Conservation (phyloP, 2,888 invertebrate genomes). For the Torymus aiolomorphi region DNA sequence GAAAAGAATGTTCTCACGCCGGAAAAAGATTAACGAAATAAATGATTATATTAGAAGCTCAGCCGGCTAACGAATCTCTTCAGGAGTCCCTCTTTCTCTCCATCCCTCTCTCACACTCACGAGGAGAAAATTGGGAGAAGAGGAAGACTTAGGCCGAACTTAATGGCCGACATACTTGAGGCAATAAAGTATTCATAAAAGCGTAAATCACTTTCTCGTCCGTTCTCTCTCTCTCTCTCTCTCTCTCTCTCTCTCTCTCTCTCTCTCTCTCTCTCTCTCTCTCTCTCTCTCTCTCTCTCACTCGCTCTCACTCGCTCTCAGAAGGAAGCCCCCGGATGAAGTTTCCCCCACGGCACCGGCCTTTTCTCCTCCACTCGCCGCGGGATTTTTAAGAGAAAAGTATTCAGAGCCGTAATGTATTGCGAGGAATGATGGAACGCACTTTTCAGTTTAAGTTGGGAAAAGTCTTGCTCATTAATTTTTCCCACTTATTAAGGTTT, state of each 20-base stretch:
- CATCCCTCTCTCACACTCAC: too few species aligned
- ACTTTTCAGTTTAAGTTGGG: not conserved
- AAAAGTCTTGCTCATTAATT: conserved; percentile 1
- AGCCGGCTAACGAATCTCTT: too few species aligned
- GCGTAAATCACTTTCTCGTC: conserved; percentile 18
- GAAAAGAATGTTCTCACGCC: too few species aligned
- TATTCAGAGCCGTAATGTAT: not conserved
- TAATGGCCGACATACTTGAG: not conserved
- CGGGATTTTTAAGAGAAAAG: conserved; percentile 11
- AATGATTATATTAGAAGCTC: too few species aligned
- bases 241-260: too few species aligned
- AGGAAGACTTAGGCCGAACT: not conserved
- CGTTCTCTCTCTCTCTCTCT: not conserved
- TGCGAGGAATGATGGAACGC: not conserved
- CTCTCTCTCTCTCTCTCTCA: not conserved
- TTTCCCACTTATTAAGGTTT: too few species aligned
- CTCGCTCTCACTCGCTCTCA: too few species aligned
- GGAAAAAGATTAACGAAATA: too few species aligned
- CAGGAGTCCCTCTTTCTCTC: not conserved
- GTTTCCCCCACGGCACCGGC: too few species aligned
- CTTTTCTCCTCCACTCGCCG: too few species aligned
- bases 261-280: not conserved
- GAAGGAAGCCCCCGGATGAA: not conserved
- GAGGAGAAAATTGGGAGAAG: too few species aligned
- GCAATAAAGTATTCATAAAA: conserved; percentile 24